These are phyloP conservation scores for Drosophila ezoana DNA, from an alignment of 2,888 invertebrate species.

Conservation along the genomic window DNA sequence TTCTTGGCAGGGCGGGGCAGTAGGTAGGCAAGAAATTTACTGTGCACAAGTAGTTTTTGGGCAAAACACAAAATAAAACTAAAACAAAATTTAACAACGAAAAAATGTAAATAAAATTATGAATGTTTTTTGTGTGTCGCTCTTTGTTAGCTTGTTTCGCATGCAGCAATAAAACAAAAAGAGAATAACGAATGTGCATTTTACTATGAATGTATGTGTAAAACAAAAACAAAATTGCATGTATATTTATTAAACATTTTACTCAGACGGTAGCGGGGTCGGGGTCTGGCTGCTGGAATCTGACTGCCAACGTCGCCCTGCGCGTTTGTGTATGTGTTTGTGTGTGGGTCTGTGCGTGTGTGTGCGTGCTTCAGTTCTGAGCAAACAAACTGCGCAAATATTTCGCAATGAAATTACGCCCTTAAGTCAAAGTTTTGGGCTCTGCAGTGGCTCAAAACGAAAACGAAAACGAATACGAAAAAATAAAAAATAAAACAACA, in stretches of 20 bases:
- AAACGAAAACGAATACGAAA: slow-evolving; percentile 41
- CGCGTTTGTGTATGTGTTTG: slow-evolving; percentile 9
- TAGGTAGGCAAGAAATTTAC: slow-evolving; percentile 37
- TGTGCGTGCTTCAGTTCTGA: slow-evolving; percentile 47
- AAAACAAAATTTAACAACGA: slow-evolving; percentile 13
- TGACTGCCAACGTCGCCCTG: slow-evolving; percentile 15
- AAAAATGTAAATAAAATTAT: slow-evolving; percentile 60
- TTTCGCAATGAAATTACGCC: slow-evolving; percentile 77
- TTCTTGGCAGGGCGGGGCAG: slow-evolving; percentile 35
- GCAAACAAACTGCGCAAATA: slow-evolving; percentile 65
- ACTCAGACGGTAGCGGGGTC: slow-evolving; percentile 11
- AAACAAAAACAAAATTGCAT: slow-evolving; percentile 35
- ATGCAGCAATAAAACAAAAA: slow-evolving; percentile 36
- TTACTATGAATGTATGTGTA: slow-evolving; percentile 13
- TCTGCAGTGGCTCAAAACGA: slow-evolving; percentile 36
- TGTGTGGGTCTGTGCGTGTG: slow-evolving; percentile 19
- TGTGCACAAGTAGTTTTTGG: slow-evolving; percentile 61
- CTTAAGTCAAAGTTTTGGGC: slow-evolving; percentile 73
- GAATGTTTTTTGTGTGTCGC: slow-evolving; percentile 55
- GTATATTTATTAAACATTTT: slow-evolving; percentile 73
- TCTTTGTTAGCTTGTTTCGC: slow-evolving; percentile 28
- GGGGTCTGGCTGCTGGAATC: slow-evolving; percentile 7
- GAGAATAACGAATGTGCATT: slow-evolving; percentile 18
- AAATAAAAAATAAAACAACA: slow-evolving; percentile 10
- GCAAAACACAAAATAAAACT: slow-evolving; percentile 9